Percentiles rank a stretch among this genome's conserved stretches.
Evolutionary conservation across 1,140 invertebrate species (phyloP).

Genomic region (Nephotettix cincticeps): DNA sequence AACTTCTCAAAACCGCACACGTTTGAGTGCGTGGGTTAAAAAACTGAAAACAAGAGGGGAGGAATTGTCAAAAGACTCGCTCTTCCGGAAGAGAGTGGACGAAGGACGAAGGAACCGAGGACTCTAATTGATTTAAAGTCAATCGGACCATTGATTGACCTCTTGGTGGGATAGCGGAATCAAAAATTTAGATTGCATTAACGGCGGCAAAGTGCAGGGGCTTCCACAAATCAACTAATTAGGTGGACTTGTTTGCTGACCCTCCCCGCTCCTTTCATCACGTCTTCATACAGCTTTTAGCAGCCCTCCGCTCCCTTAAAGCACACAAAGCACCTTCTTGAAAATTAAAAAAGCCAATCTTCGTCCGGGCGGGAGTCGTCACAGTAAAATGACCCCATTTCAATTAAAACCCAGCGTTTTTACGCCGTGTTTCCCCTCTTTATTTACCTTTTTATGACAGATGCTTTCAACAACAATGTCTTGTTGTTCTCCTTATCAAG

Average conservation of each 20-base stretch:
- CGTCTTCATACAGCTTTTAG: constrained; percentile 20
- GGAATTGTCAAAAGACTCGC: too few relatives aligned
- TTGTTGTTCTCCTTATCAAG: too few relatives aligned
- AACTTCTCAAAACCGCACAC: too few relatives aligned
- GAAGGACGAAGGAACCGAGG: background rate
- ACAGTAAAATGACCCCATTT: constrained; percentile 2
- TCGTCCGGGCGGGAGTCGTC: background rate
- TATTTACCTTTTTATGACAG: too few relatives aligned
- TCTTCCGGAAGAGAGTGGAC: too few relatives aligned
- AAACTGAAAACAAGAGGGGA: too few relatives aligned
- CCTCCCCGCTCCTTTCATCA: constrained; percentile 14
- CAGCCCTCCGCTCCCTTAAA: background rate
- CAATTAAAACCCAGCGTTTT: constrained; percentile 3
- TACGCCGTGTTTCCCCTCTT: background rate
- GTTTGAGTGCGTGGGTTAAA: too few relatives aligned
- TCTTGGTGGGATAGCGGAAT: constrained; percentile 20
- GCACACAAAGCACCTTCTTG: constrained; percentile 13
- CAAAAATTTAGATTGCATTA: constrained; percentile 39
- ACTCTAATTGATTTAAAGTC: constrained; percentile 23
- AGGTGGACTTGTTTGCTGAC: constrained; percentile 25
- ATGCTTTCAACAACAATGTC: too few relatives aligned
- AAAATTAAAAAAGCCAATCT: constrained; percentile 22
- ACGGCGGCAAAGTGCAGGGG: constrained; percentile 23
- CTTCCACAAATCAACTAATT: constrained; percentile 38
- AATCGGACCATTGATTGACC: constrained; percentile 26